phyloP scores from a whole-genome alignment of 2,888 invertebrate genomes.

The Caenorhabditis drosophilae region DNA sequence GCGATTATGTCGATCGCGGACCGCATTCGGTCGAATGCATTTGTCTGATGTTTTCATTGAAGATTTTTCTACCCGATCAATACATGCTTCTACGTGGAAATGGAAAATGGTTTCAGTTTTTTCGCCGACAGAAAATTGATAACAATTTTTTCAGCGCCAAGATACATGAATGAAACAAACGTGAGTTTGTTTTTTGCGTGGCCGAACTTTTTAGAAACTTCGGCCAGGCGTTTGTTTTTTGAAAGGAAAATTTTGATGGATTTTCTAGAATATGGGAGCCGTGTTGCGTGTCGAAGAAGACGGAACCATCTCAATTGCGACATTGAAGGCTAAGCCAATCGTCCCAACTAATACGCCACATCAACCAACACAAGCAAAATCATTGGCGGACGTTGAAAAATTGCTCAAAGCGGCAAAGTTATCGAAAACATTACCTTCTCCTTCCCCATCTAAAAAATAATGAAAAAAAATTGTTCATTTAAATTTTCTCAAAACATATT shows the following conservation, averaged over 20 bases:
- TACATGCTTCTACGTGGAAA: slow-evolving; percentile 39
- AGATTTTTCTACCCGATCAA: slow-evolving; percentile 10
- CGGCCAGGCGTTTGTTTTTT: not conserved
- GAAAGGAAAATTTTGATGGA: not conserved
- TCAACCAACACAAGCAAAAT: too few relatives aligned
- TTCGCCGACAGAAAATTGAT: slow-evolving; percentile 24
- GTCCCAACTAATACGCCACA: too few relatives aligned
- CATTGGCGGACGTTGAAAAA: too few relatives aligned
- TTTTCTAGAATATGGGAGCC: slow-evolving; percentile 23
- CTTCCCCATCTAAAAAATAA: too few relatives aligned
- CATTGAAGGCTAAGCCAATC: slow-evolving; percentile 4
- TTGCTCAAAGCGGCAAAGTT: too few relatives aligned
- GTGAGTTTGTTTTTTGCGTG: not conserved
- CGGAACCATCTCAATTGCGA: slow-evolving; percentile 10
- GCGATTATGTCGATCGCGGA: slow-evolving; percentile 41
- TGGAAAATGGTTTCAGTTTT: slow-evolving; percentile 34
- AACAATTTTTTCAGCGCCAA: slow-evolving; percentile 42
- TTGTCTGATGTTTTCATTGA: slow-evolving; percentile 32
- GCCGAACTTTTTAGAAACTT: not conserved
- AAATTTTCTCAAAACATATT: too few relatives aligned
- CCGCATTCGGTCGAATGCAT: slow-evolving; percentile 35
- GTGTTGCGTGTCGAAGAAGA: slow-evolving; percentile 11
- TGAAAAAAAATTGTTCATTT: too few relatives aligned
- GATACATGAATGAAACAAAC: slow-evolving; percentile 27
- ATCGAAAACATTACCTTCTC: too few relatives aligned